Base-by-base conservation (phyloP, 2,888 invertebrate genomes). In the Atrina japonica region DNA sequence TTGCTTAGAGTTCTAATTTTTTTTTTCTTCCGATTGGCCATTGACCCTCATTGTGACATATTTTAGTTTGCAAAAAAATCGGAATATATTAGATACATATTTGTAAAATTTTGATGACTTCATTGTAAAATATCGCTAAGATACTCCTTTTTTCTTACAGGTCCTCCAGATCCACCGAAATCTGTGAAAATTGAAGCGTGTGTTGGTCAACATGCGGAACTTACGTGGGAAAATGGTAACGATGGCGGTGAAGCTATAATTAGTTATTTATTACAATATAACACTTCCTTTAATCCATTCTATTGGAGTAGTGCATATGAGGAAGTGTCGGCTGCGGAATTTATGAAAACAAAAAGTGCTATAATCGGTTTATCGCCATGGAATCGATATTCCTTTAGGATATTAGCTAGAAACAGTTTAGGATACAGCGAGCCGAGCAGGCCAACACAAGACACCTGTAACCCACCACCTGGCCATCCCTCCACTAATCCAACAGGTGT, bases 211-310 rank as follows among this genome's bases (percentile, higher is more conserved):
- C 63, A 81, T 16, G 83, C 78, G 1, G 84, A 88, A 49, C 70
- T 87, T 14, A 71, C 76, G 16, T 99, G 99, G 99, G 92, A 93
- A 78, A 94, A 97, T 0, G 95, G 95, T 92, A 96, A 97, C 66
- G 97, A 98, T 91, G 98, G 98, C 91, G 94, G 98, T 76, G 95
- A 98, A 0, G 96, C 97, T 14, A 96, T 99, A 88, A 93, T 96
- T 49, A 94, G 95, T 81, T 98, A 95, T 91, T 94, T 94, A 70
- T 94, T 98, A 73, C 96, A 98, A 90, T 96, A 95, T 91, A 98
- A 98, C 90, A 98, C 98, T 0, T 95, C 94, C 64, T 98, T 97
- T 90, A 96, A 96, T 25, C 97, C 97, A 0, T 96, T 97, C 90
- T 93, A 94, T 0, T 99, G 98, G 98, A 81, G 79, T 58, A 77